Evolutionary conservation across 2,113 vertebrate species (phyloP), one percentile per base, ranked within the genome.

Genomic region (Hippocampus abdominalis): DNA sequence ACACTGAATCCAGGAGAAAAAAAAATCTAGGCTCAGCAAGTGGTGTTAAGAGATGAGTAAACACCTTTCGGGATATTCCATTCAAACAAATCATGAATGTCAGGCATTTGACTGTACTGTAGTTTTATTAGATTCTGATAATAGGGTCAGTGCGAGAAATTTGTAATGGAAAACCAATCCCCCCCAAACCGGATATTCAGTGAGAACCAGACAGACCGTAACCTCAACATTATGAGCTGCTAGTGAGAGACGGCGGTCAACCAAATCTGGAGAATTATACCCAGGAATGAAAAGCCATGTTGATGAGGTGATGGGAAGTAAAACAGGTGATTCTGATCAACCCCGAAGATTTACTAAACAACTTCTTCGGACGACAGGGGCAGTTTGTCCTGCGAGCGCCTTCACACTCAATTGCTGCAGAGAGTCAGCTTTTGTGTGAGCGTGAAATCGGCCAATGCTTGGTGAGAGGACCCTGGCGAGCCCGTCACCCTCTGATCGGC

Each of bases 391-490:
- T 25, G 65, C 66, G 59, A 53, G 64, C 56, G 54, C 15, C 23
- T 69, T 49, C 72, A 29, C 12, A 49, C 71, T 72, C 72, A 10
- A 44, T n/a, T 27, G 40, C 72, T 57, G 69, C 61, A 23, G 61
- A 71, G 60, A 73, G 49, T 66, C 36, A 3, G 60, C 76, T 74
- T 66, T 78, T 80, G 76, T 85, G 79, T 11, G n/a, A 81, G 75
- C 69, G 69, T 87, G 83, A 88, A 84, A 87, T 90, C 70, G 4
- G 67, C 64, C 83, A 83, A 82, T 84, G 74, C 83, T 89, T 78
- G 77, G 74, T 68, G 74, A 80, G 69, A 75, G 76, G 82, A 44
- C 61, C 82, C 83, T 25, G 74, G 74, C 67, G 79, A 74, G 84
- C 66, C 76, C 20, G 72, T 74, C 32, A 74, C 76, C 29, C 81